Evolutionary conservation across 2,797 vertebrate genomes (phyloP).

Genomic region (Distichodus sexfasciatus): DNA sequence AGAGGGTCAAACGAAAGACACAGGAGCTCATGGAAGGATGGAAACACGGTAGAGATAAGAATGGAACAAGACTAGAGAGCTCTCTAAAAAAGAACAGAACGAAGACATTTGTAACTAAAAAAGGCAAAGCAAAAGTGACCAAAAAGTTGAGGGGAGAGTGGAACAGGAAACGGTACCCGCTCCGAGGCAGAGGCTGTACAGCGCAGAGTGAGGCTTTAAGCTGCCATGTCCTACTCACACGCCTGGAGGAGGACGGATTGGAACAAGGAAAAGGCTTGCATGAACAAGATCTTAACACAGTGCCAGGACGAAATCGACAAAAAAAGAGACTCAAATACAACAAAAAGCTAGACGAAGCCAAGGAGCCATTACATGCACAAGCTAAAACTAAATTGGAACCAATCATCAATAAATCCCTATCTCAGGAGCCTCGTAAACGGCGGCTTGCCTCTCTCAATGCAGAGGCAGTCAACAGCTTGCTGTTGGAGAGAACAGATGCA

Average conservation of each 20-base stretch:
- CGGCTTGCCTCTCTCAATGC: slow-evolving; percentile 93
- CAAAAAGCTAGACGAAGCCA: slow-evolving; percentile 47
- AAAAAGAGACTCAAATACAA: slow-evolving; percentile 55
- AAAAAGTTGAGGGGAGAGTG: slow-evolving; percentile 35
- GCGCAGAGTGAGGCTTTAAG: slow-evolving; percentile 80
- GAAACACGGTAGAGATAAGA: slow-evolving; percentile 68
- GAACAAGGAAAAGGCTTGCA: slow-evolving; percentile 44
- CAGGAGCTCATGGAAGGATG: slow-evolving; percentile 58
- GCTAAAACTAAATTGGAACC: slow-evolving; percentile 60
- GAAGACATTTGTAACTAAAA: slow-evolving; percentile 54
- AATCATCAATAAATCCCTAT: slow-evolving; percentile 15
- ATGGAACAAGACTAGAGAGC: slow-evolving; percentile 61
- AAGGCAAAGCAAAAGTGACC: neutral
- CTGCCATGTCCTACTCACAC: slow-evolving; percentile 89
- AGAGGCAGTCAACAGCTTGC: slow-evolving; percentile 91
- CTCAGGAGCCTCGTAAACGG: slow-evolving; percentile 86
- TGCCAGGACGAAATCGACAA: neutral
- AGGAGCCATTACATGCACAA: slow-evolving; percentile 25
- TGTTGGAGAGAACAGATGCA: slow-evolving; percentile 83
- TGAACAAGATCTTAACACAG: slow-evolving; percentile 33
- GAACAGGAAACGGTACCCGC: slow-evolving; percentile 84
- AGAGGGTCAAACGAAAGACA: slow-evolving; percentile 46
- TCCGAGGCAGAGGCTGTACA: slow-evolving; percentile 77
- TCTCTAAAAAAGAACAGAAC: slow-evolving; percentile 64
- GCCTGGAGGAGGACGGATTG: slow-evolving; percentile 73